These are phyloP conservation scores for Hyalella azteca DNA, from an alignment of 2,888 invertebrate species.

Conservation along the genomic window DNA sequence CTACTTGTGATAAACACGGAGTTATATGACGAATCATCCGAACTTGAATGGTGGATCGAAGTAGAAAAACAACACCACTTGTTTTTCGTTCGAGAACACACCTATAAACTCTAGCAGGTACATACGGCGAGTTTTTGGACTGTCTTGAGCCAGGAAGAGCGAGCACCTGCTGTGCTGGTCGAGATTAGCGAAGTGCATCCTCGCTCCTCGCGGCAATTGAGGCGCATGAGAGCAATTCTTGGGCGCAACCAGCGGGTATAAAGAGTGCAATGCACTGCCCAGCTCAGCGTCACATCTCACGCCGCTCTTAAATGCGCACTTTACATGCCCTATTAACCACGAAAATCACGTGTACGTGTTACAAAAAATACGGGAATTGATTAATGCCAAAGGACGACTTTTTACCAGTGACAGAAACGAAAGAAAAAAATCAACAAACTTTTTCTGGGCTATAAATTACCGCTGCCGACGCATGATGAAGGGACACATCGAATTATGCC, in stretches of 20 bases:
- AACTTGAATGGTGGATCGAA: not conserved
- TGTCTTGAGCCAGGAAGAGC: not conserved
- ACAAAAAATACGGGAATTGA: too few species aligned
- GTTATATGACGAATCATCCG: not conserved
- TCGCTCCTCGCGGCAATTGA: not conserved
- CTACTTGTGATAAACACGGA: too few species aligned
- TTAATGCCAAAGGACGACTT: too few species aligned
- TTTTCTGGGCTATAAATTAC: too few species aligned
- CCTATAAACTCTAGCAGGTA: not conserved
- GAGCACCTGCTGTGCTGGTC: constrained; percentile 17
- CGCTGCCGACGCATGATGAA: too few species aligned
- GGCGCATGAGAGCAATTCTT: not conserved
- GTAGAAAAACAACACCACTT: not conserved
- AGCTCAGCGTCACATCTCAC: constrained; percentile 15
- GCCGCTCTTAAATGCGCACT: not conserved
- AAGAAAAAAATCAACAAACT: too few species aligned
- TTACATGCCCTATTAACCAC: not conserved
- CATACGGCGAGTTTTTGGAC: not conserved
- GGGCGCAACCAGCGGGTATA: constrained; percentile 18
- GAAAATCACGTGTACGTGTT: too few species aligned
- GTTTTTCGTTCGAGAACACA: not conserved
- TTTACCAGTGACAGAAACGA: too few species aligned
- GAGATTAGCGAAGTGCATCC: not conserved
- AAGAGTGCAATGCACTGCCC: constrained; percentile 24
- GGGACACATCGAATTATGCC: too few species aligned